Evolutionary conservation across 2,888 invertebrate species (phyloP), one percentile per base, ranked within the genome.

Genomic region (Caenorhabditis sp.): DNA sequence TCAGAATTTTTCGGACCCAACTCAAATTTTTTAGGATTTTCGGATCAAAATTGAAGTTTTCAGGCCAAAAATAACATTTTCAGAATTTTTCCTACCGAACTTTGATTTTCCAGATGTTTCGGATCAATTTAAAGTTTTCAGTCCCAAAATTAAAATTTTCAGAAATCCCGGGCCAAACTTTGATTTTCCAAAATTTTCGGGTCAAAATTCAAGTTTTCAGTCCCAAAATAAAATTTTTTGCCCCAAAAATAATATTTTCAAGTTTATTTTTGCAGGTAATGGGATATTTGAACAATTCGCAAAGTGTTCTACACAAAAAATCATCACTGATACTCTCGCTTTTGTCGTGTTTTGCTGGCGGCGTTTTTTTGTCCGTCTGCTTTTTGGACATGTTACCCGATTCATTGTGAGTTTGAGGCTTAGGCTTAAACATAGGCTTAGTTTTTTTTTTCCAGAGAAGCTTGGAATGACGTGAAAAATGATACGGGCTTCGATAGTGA

Each of bases 351-450:
- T 84, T 83, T 53, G 79, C 82, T 43, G 84, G 84, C 23, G 84
- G 84, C 0, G 83, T 84, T 3, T 82, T 84, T 50, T 57, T 84
- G n/a, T 75, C 79, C 3, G 79, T 82, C 8, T 86, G 86, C 43
- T 84, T 84, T 67, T 70, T 86, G 19, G 81, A 82, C 50, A 85
- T 85, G 65, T 49, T 83, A 31, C 79, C 83, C 0, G 76, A 80
- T 62, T 78, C 84, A 12, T 69, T 82, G 72, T 80, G 66, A 71
- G 76, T 64, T 55, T 37, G 1, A 17, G 36, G 8, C 36, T n/a
- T 24, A 51, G 5, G 19, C 12, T 31, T 8, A 17, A 26, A 12
- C n/a, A 5, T 71, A n/a, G n/a, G n/a, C 36, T 1, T 19, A n/a
- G 14, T 27, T 27, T 4, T 3, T 3, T 5, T 37, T 4, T 58